Percentiles rank a stretch among this genome's conserved stretches.
phyloP scores from a whole-genome alignment of 2,113 vertebrate genomes.

The Brachirus orientalis region DNA sequence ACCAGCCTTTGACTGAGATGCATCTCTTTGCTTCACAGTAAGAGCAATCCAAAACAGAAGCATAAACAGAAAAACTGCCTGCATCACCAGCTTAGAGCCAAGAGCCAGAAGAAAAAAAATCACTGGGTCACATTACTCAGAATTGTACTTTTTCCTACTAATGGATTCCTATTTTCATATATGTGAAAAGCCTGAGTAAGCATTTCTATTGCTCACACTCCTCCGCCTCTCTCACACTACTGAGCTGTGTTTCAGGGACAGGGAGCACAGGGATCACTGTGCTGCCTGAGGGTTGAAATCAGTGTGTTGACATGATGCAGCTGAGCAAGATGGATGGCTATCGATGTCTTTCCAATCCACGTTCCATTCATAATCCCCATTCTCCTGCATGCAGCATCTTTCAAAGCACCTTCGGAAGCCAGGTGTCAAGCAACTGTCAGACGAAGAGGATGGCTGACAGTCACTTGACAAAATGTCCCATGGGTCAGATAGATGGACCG shows the following conservation, averaged over 20 bases:
- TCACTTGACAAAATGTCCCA: constrained; percentile 5
- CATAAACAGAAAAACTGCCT: constrained; percentile 45
- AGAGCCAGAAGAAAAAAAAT: constrained; percentile 25
- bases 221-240: constrained; percentile 15
- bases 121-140: constrained; percentile 66
- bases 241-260: constrained; percentile 28
- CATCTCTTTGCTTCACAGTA: constrained; percentile 29
- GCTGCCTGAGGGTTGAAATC: constrained; percentile 12
- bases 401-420: constrained; percentile 6
- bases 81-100: constrained; percentile 25
- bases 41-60: constrained; percentile 38
- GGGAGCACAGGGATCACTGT: constrained; percentile 3
- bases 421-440: constrained; percentile 23
- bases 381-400: constrained; percentile 2
- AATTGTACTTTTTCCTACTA: constrained; percentile 36
- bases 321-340: constrained; percentile 6
- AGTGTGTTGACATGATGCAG: constrained; percentile 4
- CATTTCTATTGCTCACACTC: constrained; percentile 30
- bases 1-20: constrained; percentile 20
- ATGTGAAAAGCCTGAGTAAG: constrained; percentile 65
- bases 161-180: constrained; percentile 34
- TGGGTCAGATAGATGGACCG: background rate
- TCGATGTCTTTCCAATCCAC: constrained; percentile 10
- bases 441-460: constrained; percentile 10
- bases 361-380: constrained; percentile 27